Evolutionary conservation across 2,888 invertebrate species (phyloP), one percentile per base, ranked within the genome.

Genomic region (Andrena trimmerana): DNA sequence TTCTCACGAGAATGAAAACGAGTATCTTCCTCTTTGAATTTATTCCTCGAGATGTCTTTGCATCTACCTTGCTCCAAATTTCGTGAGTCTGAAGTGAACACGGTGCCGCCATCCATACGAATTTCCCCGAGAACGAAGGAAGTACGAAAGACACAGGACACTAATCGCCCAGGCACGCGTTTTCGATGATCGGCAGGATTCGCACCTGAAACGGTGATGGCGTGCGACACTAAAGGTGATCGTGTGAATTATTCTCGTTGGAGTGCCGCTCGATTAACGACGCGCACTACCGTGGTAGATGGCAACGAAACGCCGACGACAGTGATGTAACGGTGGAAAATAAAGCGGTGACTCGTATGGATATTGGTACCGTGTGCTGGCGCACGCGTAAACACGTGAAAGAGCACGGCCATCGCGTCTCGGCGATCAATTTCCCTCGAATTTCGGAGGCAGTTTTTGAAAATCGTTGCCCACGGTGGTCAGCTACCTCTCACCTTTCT

Each of bases 301-400:
- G 63, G 67, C 33, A 57, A 63, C 74, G 87, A 80, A 85, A 79
- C 70, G 81, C 68, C 60, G 81, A 73, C 83, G 89, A 84, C 83
- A 89, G 86, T 88, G 88, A 88, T 88, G 88, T 89, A 88, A 88
- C 85, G 86, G 89, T 85, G 87, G 86, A 89, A 89, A 89, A 89
- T 89, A 89, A 89, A 89, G 85, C 89, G 89, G 86, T 89, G 88
- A 89, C 88, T 86, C 88, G 84, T 73, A 78, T 79, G 85, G 76
- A 86, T 86, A 87, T 88, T 89, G 87, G 88, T 89, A 87, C 84
- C 88, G 88, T 88, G 88, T 83, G 86, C 84, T 83, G 78, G 83
- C 88, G 85, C 85, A 80, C 85, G 88, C 85, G 83, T 81, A 83
- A 83, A 85, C 83, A 85, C 85, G 75, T 75, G 83, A 71, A 27